phyloP scores from a whole-genome alignment of 2,888 invertebrate genomes.

The Hydrotaea diabolus region DNA sequence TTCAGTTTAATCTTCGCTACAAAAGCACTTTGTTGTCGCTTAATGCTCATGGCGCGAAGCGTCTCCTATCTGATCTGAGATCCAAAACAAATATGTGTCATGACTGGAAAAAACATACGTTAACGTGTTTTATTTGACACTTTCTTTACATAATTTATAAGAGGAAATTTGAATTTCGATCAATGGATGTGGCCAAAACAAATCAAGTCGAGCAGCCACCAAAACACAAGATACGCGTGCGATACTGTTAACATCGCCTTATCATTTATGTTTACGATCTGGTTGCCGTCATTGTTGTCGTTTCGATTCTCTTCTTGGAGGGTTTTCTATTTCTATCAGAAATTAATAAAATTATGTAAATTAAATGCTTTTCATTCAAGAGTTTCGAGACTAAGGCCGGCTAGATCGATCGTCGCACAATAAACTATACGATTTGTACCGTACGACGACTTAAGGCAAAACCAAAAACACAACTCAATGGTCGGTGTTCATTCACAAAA shows the following conservation, averaged over 20 bases:
- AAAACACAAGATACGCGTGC: constrained; percentile 39
- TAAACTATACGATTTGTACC: constrained; percentile 14
- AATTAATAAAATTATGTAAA: constrained; percentile 66
- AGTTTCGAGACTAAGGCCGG: constrained; percentile 41
- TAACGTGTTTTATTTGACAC: constrained; percentile 53
- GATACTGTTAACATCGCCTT: constrained; percentile 11
- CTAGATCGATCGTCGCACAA: not conserved
- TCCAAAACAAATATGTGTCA: constrained; percentile 37
- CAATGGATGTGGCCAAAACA: constrained; percentile 34
- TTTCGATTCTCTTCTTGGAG: not conserved
- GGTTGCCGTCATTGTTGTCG: constrained; percentile 16
- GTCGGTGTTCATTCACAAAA: constrained; percentile 65
- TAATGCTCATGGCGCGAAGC: constrained; percentile 5
- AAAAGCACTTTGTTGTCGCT: constrained; percentile 59
- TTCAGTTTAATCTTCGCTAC: constrained; percentile 5
- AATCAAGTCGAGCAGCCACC: not conserved
- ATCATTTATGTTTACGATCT: constrained; percentile 30
- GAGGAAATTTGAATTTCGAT: constrained; percentile 46
- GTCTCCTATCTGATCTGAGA: constrained; percentile 5
- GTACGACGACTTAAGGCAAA: constrained; percentile 24
- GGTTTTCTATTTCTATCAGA: constrained; percentile 22
- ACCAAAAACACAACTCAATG: not conserved
- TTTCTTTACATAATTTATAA: constrained; percentile 61
- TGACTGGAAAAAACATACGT: constrained; percentile 1
- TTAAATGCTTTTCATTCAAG: constrained; percentile 62